These are phyloP conservation scores for Archaeoteleia sp. DNA, from an alignment of 2,888 invertebrate genomes.

Conservation along the genomic window DNA sequence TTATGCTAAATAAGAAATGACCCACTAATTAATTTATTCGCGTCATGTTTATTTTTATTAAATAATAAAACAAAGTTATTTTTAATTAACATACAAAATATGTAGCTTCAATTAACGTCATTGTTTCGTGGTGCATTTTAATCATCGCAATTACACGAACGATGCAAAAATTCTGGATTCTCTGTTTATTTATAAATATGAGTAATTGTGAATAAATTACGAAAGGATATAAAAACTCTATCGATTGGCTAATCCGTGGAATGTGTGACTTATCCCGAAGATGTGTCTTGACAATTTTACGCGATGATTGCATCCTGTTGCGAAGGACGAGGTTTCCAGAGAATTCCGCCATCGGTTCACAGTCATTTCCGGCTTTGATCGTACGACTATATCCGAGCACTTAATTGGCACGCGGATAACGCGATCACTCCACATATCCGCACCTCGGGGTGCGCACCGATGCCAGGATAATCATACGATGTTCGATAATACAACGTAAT, in stretches of 20 bases:
- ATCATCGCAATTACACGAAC: too few species aligned
- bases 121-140: too few species aligned
- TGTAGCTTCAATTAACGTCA: too few species aligned
- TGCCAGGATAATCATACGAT: slow-evolving; percentile 30
- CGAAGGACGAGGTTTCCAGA: slow-evolving; percentile 1
- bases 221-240: too few species aligned
- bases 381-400: slow-evolving; percentile 38
- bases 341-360: slow-evolving; percentile 19
- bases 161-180: too few species aligned
- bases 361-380: slow-evolving; percentile 45
- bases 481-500: slow-evolving; percentile 39
- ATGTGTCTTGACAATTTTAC: slow-evolving; percentile 20
- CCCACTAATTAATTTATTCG: too few species aligned
- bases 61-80: too few species aligned
- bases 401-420: slow-evolving; percentile 49
- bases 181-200: too few species aligned
- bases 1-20: too few species aligned
- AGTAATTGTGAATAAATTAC: too few species aligned
- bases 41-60: too few species aligned
- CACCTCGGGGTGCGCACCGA: slow-evolving; percentile 40
- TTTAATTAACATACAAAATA: too few species aligned
- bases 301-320: slow-evolving; percentile 41
- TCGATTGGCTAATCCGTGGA: slow-evolving; percentile 15
- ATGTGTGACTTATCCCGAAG: slow-evolving; percentile 31
- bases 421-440: slow-evolving; percentile 44